These are phyloP conservation scores for Metaphire vulgaris DNA, from an alignment of 1,140 invertebrate species.

Conservation along the genomic window DNA sequence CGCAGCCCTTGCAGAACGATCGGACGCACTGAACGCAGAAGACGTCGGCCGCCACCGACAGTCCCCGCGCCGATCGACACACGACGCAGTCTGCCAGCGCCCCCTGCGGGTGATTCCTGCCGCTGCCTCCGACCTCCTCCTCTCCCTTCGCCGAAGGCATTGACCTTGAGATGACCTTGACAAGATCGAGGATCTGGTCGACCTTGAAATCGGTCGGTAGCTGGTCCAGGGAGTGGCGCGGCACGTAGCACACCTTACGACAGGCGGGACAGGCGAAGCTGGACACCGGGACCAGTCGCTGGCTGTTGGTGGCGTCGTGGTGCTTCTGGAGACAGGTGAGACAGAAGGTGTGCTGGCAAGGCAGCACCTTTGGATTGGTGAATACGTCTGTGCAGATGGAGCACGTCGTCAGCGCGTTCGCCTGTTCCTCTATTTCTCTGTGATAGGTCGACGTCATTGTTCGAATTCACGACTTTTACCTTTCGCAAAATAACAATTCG, in stretches of 20 bases:
- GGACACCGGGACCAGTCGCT: slow-evolving; percentile 5
- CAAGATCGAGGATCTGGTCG: slow-evolving; percentile 18
- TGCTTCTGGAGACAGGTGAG: slow-evolving; percentile 10
- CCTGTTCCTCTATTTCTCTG: slow-evolving; percentile 16
- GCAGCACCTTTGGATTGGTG: slow-evolving; percentile 20
- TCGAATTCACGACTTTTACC: too few relatives aligned
- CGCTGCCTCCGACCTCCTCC: not conserved
- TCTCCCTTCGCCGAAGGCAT: slow-evolving; percentile 3
- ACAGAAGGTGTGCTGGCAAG: slow-evolving; percentile 23
- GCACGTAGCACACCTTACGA: slow-evolving; percentile 17
- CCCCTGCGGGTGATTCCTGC: too few relatives aligned
- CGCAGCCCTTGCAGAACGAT: slow-evolving; percentile 2
- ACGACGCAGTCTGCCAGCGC: slow-evolving; percentile 1
- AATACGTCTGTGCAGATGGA: slow-evolving; percentile 22
- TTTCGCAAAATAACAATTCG: too few relatives aligned
- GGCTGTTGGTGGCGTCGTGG: slow-evolving; percentile 14
- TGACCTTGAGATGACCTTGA: slow-evolving; percentile 12
- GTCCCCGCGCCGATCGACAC: not conserved
- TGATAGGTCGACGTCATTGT: not conserved
- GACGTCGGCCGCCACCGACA: not conserved
- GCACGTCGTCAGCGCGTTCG: slow-evolving; percentile 14
- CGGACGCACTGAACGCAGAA: slow-evolving; percentile 16
- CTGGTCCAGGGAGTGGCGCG: not conserved
- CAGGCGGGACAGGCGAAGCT: slow-evolving; percentile 21
- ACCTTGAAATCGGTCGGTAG: slow-evolving; percentile 24